These are phyloP conservation scores for Philypnodon macrostomus DNA, from an alignment of 2,797 vertebrate genomes.

Conservation along the genomic window DNA sequence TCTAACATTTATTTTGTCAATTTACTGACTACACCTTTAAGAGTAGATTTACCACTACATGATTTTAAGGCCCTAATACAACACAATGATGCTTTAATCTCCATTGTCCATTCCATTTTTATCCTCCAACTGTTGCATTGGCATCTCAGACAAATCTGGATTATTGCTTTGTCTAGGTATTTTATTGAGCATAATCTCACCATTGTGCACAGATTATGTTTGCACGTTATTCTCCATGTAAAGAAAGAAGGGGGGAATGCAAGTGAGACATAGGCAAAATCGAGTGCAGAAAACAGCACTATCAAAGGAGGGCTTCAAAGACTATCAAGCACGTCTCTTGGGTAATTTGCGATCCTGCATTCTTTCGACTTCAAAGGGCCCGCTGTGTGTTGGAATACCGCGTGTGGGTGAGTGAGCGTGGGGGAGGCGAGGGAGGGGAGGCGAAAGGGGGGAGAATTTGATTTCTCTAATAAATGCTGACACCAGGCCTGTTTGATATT, in stretches of 20 bases:
- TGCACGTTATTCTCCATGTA: constrained; percentile 53
- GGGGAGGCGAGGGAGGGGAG: constrained; percentile 50
- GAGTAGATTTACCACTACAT: no score
- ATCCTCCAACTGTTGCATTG: background rate
- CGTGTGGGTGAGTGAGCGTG: constrained; percentile 63
- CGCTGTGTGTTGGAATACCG: constrained; percentile 80
- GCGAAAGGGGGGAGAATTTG: constrained; percentile 74
- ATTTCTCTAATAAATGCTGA: constrained; percentile 98
- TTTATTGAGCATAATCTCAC: constrained; percentile 34
- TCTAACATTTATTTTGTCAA: no score
- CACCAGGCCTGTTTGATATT: constrained; percentile 94
- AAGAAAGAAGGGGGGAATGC: constrained; percentile 38
- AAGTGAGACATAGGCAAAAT: constrained; percentile 60
- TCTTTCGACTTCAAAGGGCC: constrained; percentile 94
- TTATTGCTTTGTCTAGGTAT: constrained; percentile 9
- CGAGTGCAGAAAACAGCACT: constrained; percentile 80
- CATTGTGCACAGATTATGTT: constrained; percentile 49
- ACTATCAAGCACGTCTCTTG: constrained; percentile 89
- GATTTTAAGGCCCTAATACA: no score
- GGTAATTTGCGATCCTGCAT: constrained; percentile 94
- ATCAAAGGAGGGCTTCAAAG: constrained; percentile 99
- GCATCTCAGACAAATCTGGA: background rate
- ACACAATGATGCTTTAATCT: no score
- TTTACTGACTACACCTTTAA: no score
- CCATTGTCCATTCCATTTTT: no score